Evolutionary conservation across 2,797 vertebrate species (phyloP).

Genomic region (Pseudochirops cupreus): DNA sequence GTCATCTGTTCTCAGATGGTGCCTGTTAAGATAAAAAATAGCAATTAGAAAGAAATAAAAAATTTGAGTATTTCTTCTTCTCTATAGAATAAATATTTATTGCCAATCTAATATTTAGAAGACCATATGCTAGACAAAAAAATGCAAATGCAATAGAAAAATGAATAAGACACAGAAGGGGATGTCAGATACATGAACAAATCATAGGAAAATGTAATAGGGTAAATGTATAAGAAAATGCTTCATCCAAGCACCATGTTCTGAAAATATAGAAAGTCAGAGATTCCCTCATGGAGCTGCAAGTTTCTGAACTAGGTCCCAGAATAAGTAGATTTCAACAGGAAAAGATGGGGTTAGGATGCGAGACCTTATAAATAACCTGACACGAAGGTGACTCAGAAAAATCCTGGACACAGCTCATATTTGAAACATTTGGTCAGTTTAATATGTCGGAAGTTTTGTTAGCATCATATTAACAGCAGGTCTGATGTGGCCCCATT

Average conservation of each 20-base stretch:
- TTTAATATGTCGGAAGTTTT: not conserved
- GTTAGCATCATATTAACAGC: not conserved
- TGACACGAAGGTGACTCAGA: not conserved
- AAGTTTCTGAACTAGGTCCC: not conserved
- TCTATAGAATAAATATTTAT: too few relatives aligned
- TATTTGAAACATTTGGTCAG: too few relatives aligned
- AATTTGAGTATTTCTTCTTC: not conserved
- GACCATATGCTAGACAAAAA: too few relatives aligned
- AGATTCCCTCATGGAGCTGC: not conserved
- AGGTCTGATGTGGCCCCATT: not conserved
- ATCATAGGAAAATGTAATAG: too few relatives aligned
- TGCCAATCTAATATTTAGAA: too few relatives aligned
- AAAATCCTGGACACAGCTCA: not conserved
- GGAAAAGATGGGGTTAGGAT: not conserved
- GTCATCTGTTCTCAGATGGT: constrained; percentile 36
- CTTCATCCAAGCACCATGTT: not conserved
- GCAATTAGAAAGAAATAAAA: not conserved
- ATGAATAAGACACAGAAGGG: too few relatives aligned
- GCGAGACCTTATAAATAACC: not conserved
- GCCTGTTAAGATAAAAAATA: not conserved
- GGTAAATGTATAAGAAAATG: not conserved
- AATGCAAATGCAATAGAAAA: too few relatives aligned
- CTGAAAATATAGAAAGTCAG: not conserved
- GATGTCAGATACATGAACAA: too few relatives aligned
- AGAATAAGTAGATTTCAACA: not conserved